phyloP scores from a whole-genome alignment of 2,888 invertebrate species.

The Apodemia zela region DNA sequence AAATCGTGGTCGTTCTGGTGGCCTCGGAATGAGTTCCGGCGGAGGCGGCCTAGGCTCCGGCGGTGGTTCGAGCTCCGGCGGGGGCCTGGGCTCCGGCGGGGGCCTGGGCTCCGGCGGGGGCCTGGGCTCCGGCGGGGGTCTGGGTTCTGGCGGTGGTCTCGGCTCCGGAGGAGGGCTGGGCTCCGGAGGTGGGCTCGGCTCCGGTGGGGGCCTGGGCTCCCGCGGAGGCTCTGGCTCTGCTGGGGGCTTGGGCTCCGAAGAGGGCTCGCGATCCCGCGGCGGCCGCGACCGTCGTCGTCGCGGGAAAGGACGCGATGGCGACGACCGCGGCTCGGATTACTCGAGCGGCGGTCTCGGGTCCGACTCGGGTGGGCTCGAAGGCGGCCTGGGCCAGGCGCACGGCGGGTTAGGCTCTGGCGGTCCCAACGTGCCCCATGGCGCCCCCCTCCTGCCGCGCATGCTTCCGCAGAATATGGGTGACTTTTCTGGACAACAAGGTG shows the following conservation, averaged over 20 bases:
- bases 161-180: slow-evolving; percentile 40
- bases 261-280: slow-evolving; percentile 48
- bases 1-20: slow-evolving; percentile 54
- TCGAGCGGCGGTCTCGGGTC: slow-evolving; percentile 45
- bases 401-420: slow-evolving; percentile 68
- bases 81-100: slow-evolving; percentile 43
- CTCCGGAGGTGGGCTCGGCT: slow-evolving; percentile 37
- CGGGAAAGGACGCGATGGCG: slow-evolving; percentile 64
- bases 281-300: slow-evolving; percentile 63
- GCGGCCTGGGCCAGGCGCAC: slow-evolving; percentile 45
- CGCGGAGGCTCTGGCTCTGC: slow-evolving; percentile 36
- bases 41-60: no score
- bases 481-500: slow-evolving; percentile 54
- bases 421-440: slow-evolving; percentile 67
- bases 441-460: slow-evolving; percentile 66
- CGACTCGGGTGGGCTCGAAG: slow-evolving; percentile 43
- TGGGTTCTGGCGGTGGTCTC: slow-evolving; percentile 35
- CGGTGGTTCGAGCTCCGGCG: slow-evolving; percentile 35
- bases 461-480: slow-evolving; percentile 57
- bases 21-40: slow-evolving; percentile 34
- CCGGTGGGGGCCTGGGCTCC: slow-evolving; percentile 34
- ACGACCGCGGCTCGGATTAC: slow-evolving; percentile 48
- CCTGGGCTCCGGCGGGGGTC: slow-evolving; percentile 35
- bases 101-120: slow-evolving; percentile 42
- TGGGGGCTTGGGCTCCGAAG: slow-evolving; percentile 40